These are phyloP conservation scores for Cancer borealis DNA, from an alignment of 2,888 invertebrate species.

Conservation along the genomic window DNA sequence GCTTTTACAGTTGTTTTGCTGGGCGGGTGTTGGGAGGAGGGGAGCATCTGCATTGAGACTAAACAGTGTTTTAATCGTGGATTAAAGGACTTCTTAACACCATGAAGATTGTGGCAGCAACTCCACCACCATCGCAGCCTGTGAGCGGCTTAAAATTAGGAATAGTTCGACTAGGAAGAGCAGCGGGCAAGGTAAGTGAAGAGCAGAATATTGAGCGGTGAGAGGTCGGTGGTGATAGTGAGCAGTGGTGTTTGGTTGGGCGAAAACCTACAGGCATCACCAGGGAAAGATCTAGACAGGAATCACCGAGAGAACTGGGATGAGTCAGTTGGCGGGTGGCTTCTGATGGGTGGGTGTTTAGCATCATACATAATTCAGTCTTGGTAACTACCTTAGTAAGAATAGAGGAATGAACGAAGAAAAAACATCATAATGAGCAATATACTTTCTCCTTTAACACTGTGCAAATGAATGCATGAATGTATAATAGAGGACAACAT, in stretches of 20 bases:
- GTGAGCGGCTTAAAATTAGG: conserved; percentile 73
- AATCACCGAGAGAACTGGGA: neutral
- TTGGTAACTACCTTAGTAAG: neutral
- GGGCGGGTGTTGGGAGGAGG: conserved; percentile 65
- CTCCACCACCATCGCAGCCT: conserved; percentile 70
- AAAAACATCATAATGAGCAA: neutral
- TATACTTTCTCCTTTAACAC: neutral
- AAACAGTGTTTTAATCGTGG: conserved; percentile 48
- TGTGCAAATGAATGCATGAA: neutral
- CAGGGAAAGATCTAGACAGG: neutral
- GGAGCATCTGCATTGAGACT: conserved; percentile 51
- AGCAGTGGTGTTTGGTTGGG: conserved; percentile 50
- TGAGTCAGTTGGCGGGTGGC: neutral
- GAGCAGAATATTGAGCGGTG: conserved; percentile 60
- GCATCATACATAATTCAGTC: neutral
- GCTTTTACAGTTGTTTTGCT: conserved; percentile 60
- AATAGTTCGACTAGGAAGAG: conserved; percentile 76
- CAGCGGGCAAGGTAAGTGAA: conserved; percentile 75
- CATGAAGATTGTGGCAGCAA: conserved; percentile 71
- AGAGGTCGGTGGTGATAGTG: conserved; percentile 57
- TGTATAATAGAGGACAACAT: neutral
- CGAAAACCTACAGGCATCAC: conserved; percentile 13
- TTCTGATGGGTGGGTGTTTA: neutral
- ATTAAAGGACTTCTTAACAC: conserved; percentile 59
- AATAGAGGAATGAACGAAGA: neutral